Percentiles rank a stretch among this genome's conserved stretches.
phyloP scores from a whole-genome alignment of 2,113 vertebrate species.

The Zosterops pallidus region DNA sequence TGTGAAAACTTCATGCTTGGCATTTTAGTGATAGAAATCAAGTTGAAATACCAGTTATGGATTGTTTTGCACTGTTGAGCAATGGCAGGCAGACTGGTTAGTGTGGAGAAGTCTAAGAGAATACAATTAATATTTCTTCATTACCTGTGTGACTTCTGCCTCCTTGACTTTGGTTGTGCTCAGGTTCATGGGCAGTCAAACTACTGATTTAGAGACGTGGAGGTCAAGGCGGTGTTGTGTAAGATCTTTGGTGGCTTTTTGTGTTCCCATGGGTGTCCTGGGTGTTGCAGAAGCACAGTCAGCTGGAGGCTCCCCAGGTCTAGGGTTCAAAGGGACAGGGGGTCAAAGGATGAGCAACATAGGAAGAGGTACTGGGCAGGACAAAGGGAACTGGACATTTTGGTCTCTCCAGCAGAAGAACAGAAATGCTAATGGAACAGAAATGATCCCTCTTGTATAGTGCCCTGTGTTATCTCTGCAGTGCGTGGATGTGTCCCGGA shows the following conservation, averaged over 20 bases:
- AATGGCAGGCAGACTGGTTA: neutral
- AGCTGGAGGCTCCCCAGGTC: neutral
- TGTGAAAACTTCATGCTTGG: neutral
- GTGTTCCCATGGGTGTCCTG: neutral
- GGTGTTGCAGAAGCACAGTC: neutral
- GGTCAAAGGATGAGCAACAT: fast-evolving
- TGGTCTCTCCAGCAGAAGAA: neutral
- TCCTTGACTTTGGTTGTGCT: neutral
- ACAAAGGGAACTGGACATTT: neutral
- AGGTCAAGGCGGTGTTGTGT: neutral
- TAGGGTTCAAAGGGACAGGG: neutral
- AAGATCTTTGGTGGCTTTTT: neutral
- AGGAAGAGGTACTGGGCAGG: neutral
- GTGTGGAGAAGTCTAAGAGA: neutral
- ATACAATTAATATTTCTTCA: neutral
- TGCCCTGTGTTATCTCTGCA: neutral
- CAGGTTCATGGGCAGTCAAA: neutral
- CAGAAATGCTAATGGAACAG: neutral
- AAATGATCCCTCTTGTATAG: neutral
- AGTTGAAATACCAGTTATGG: neutral
- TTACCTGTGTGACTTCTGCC: neutral
- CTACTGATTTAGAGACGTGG: neutral
- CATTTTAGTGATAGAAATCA: neutral
- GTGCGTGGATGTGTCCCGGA: neutral
- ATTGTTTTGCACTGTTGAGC: neutral